phyloP scores from a whole-genome alignment of 1,140 invertebrate species.

The Cydia fagiglandana region DNA sequence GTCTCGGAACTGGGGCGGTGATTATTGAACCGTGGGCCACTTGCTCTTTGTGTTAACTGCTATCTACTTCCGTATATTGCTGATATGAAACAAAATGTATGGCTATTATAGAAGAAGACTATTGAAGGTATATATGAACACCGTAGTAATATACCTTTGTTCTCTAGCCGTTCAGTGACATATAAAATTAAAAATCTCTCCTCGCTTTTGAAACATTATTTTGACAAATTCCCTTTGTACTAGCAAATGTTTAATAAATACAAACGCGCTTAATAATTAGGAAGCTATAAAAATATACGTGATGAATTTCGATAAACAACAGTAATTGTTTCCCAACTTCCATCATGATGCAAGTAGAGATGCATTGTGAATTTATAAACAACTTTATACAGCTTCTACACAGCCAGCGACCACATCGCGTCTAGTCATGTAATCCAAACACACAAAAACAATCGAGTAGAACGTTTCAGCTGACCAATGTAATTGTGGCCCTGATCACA shows the following conservation, averaged over 20 bases:
- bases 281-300: no score
- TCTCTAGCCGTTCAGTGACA: no score
- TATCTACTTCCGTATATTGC: not conserved
- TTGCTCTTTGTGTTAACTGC: not conserved
- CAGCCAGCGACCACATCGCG: slow-evolving; percentile 23
- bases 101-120: not conserved
- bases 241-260: no score
- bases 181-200: no score
- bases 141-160: no score
- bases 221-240: not conserved
- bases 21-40: slow-evolving; percentile 11
- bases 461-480: not conserved
- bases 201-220: no score
- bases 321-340: slow-evolving; percentile 37
- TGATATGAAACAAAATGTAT: not conserved
- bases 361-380: slow-evolving; percentile 57
- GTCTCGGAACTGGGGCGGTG: slow-evolving; percentile 15
- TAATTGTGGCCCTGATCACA: not conserved
- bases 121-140: not conserved
- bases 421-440: not conserved
- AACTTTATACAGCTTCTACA: slow-evolving; percentile 19
- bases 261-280: no score
- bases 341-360: slow-evolving; percentile 38
- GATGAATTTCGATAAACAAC: not conserved
- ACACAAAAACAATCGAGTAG: not conserved